phyloP scores from a whole-genome alignment of 2,888 invertebrate genomes.

The Ormyrus pomaceus region DNA sequence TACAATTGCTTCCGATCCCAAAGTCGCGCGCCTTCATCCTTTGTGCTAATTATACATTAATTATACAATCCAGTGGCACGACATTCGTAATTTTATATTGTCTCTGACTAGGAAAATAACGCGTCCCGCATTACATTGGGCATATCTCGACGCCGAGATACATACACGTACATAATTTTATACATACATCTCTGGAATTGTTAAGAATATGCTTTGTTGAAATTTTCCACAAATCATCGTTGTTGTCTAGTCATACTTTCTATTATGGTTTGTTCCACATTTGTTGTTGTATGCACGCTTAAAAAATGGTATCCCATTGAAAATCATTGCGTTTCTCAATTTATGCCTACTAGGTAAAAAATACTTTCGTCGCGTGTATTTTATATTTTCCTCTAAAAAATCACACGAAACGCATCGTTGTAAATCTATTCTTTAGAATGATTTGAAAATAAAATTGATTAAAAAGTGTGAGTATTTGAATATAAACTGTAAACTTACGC shows the following conservation, averaged over 20 bases:
- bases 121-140: neutral
- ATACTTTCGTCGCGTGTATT: conserved; percentile 4
- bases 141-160: neutral
- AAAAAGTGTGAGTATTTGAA: no score
- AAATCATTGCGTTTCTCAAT: no score
- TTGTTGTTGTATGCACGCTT: neutral
- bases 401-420: no score
- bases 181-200: neutral
- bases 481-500: no score
- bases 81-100: conserved; percentile 42
- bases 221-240: conserved; percentile 27
- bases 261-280: neutral
- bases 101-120: conserved; percentile 53
- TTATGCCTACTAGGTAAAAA: conserved; percentile 2
- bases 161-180: neutral
- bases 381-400: neutral
- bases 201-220: conserved; percentile 34
- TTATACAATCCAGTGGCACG: conserved; percentile 42
- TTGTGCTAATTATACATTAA: conserved; percentile 41
- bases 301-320: no score
- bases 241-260: neutral
- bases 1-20: neutral
- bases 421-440: no score
- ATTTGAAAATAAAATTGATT: no score
- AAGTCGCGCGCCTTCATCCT: conserved; percentile 4